These are phyloP conservation scores for Cryptoblepharus egeriae DNA, from an alignment of 2,797 vertebrate species.

Conservation along the genomic window DNA sequence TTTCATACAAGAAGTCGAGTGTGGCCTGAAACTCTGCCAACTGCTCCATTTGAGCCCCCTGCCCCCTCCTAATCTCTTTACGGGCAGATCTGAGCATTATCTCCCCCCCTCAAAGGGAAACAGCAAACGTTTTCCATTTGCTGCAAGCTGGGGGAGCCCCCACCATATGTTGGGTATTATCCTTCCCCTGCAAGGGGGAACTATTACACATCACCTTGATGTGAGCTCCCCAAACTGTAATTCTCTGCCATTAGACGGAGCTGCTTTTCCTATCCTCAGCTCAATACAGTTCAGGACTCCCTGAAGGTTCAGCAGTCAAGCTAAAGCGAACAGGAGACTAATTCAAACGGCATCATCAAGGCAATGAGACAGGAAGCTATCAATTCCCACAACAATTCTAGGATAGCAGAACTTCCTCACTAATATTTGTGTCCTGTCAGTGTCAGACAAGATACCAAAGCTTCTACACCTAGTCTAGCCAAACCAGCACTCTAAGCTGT, in stretches of 20 bases:
- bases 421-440: not conserved
- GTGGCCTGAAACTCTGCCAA: slow-evolving; percentile 31
- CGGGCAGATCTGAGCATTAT: slow-evolving; percentile 20
- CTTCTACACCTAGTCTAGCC: not conserved
- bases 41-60: slow-evolving; percentile 17
- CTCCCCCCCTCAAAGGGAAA: slow-evolving; percentile 22
- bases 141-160: not conserved
- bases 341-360: not conserved
- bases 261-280: slow-evolving; percentile 30
- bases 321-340: slow-evolving; percentile 2
- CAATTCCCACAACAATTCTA: not conserved
- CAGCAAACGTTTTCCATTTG: slow-evolving; percentile 4
- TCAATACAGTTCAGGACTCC: not conserved
- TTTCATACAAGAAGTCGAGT: slow-evolving; percentile 25
- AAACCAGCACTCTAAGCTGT: no score
- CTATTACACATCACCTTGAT: slow-evolving; percentile 12
- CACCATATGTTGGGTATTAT: slow-evolving; percentile 28
- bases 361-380: not conserved
- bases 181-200: slow-evolving; percentile 17
- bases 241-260: slow-evolving; percentile 27
- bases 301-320: not conserved
- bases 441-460: not conserved
- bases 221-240: slow-evolving; percentile 15
- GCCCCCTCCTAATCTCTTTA: slow-evolving; percentile 2
- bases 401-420: not conserved